Conservation (phyloP, 2,113 vertebrate species). For the Ranitomeya variabilis region DNA sequence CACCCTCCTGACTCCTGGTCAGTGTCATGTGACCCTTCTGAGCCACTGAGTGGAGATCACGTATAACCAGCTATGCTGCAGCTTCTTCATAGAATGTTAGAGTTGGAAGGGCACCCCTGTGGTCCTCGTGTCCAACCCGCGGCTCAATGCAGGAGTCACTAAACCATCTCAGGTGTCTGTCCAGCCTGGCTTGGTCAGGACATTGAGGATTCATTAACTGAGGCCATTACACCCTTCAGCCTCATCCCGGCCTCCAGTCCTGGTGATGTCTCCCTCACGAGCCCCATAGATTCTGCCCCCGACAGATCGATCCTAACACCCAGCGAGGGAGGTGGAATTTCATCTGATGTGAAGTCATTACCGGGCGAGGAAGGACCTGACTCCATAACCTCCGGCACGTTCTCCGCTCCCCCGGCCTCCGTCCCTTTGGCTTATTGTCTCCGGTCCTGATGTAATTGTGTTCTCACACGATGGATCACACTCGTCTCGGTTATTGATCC, state of each 20-base stretch:
- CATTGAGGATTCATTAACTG: too few species aligned
- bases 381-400: constrained; percentile 8
- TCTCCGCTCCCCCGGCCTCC: background rate
- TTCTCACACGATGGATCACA: background rate
- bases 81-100: too few species aligned
- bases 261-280: background rate
- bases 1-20: too few species aligned
- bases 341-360: background rate
- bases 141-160: too few species aligned
- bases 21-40: too few species aligned
- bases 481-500: background rate
- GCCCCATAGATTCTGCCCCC: background rate
- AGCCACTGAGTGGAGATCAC: too few species aligned
- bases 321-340: background rate
- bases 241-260: background rate
- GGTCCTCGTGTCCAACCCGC: too few species aligned
- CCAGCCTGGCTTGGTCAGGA: too few species aligned
- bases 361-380: background rate
- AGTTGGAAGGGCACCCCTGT: too few species aligned
- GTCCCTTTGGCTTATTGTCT: background rate
- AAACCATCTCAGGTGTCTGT: too few species aligned
- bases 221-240: too few species aligned
- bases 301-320: background rate
- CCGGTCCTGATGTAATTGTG: constrained; percentile 2
- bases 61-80: too few species aligned